phyloP scores from a whole-genome alignment of 2,888 invertebrate species.

The Prosopocoilus inquinatus region DNA sequence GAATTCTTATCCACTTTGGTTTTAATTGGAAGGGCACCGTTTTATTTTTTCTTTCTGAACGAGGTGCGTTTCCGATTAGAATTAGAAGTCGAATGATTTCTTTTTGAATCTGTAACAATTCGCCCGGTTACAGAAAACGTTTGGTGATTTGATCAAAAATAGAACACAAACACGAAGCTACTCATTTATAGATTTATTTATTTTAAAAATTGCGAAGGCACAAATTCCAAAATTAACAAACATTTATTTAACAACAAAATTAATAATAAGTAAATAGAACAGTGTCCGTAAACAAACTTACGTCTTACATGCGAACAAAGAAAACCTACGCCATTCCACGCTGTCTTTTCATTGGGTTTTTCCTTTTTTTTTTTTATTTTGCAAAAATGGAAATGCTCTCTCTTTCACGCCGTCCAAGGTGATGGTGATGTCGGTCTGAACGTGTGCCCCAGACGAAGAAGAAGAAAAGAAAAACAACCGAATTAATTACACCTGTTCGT shows the following conservation, averaged over 20 bases:
- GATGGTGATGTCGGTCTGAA: too few species aligned
- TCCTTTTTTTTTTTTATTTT: neutral
- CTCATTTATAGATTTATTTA: conserved; percentile 19
- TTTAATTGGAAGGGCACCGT: too few species aligned
- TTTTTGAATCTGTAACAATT: too few species aligned
- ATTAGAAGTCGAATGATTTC: too few species aligned
- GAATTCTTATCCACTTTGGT: too few species aligned
- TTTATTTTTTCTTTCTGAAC: too few species aligned
- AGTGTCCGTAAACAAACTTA: conserved; percentile 8
- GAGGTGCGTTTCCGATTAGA: too few species aligned
- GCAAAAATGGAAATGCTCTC: neutral
- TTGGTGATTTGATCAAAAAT: too few species aligned
- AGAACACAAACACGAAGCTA: too few species aligned
- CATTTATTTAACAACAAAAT: conserved; percentile 27
- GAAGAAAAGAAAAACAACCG: neutral
- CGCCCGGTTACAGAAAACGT: too few species aligned
- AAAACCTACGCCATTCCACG: conserved; percentile 1
- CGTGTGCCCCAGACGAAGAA: neutral
- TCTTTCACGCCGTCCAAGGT: too few species aligned
- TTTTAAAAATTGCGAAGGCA: conserved; percentile 41
- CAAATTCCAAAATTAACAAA: conserved; percentile 40
- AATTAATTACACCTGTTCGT: too few species aligned
- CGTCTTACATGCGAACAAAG: conserved; percentile 3
- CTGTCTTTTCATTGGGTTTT: neutral
- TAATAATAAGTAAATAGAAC: conserved; percentile 22